A percentile compares a stretch with the other conserved stretches of the same genome.
phyloP scores from a whole-genome alignment of 2,888 invertebrate genomes.

The Auanema sp. region DNA sequence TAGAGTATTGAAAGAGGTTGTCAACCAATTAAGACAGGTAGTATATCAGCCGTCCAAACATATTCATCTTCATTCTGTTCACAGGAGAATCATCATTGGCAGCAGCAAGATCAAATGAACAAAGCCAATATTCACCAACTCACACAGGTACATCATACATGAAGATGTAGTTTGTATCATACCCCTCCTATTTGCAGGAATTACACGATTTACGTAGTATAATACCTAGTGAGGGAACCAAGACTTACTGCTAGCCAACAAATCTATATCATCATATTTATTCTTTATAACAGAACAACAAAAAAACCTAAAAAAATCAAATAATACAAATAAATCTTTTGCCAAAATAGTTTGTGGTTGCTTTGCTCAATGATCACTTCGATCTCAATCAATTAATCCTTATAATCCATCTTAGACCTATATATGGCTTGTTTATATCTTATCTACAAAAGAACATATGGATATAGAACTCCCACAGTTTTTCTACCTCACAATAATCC shows the following conservation, averaged over 20 bases:
- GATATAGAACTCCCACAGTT: background rate
- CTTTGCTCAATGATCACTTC: background rate
- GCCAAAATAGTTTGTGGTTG: background rate
- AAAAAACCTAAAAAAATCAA: too few relatives aligned
- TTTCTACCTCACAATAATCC: background rate
- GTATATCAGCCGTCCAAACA: background rate
- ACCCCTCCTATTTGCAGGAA: too few relatives aligned
- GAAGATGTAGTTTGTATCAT: too few relatives aligned
- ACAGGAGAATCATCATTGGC: constrained; percentile 1
- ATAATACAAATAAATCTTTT: background rate
- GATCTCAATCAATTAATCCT: background rate
- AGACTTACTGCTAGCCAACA: too few relatives aligned
- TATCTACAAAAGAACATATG: too few relatives aligned
- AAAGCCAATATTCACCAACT: constrained; percentile 2
- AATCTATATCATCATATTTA: too few relatives aligned
- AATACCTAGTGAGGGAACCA: too few relatives aligned
- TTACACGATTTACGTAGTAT: too few relatives aligned
- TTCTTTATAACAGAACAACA: too few relatives aligned
- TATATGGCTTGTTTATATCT: too few relatives aligned
- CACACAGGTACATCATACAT: background rate
- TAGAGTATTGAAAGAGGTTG: background rate
- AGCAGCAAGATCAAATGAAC: constrained; percentile 4
- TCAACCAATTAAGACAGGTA: constrained; percentile 1
- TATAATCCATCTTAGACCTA: background rate
- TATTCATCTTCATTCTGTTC: background rate